phyloP scores from a whole-genome alignment of 2,888 invertebrate genomes.

The Calameuta idolon region DNA sequence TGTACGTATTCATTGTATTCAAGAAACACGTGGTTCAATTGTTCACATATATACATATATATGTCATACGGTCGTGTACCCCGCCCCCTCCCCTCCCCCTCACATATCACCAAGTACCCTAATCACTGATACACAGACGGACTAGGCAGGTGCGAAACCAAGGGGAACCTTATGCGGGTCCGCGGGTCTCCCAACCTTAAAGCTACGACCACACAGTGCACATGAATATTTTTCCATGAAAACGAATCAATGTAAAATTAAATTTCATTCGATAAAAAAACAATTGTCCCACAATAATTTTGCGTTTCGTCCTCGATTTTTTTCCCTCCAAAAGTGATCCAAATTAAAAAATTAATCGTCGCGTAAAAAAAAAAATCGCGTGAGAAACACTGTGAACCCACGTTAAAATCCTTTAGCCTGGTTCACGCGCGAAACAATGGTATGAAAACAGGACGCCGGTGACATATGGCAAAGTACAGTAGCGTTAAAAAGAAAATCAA shows the following conservation, averaged over 20 bases:
- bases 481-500: slow-evolving; percentile 28
- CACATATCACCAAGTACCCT: not conserved
- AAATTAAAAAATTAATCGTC: too few relatives aligned
- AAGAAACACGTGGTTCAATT: not conserved
- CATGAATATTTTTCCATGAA: not conserved
- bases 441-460: slow-evolving; percentile 7
- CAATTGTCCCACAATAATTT: not conserved
- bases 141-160: slow-evolving; percentile 38
- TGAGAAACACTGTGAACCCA: not conserved
- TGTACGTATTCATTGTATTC: not conserved
- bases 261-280: not conserved
- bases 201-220: not conserved
- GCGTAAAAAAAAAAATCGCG: not conserved
- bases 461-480: slow-evolving; percentile 27
- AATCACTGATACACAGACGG: not conserved
- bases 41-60: not conserved
- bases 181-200: not conserved
- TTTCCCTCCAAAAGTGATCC: not conserved
- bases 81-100: not conserved
- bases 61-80: not conserved
- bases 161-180: slow-evolving; percentile 37
- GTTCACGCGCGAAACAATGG: slow-evolving; percentile 23
- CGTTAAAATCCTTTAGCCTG: not conserved
- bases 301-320: not conserved
- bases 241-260: not conserved